phyloP scores from a whole-genome alignment of 2,888 invertebrate species.

The Agrotis ipsilon region DNA sequence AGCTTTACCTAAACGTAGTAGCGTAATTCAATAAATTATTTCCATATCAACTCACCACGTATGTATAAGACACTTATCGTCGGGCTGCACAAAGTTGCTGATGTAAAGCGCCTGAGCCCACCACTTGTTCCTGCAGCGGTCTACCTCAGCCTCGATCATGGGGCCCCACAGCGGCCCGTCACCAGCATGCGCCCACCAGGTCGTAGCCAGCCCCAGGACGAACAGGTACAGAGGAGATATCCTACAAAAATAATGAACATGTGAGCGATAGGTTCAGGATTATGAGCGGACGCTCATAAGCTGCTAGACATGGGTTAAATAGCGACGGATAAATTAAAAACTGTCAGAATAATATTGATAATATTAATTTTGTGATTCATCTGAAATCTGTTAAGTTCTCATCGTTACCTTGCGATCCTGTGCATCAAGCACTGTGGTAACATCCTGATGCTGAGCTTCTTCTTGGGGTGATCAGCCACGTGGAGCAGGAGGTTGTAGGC shows the following conservation, averaged over 20 bases:
- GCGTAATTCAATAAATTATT: not conserved
- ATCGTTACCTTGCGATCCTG: conserved; percentile 74
- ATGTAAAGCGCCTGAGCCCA: conserved; percentile 78
- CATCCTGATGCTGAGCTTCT: conserved; percentile 64
- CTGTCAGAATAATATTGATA: too few relatives aligned
- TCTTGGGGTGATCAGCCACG: conserved; percentile 63
- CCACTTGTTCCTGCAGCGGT: conserved; percentile 75
- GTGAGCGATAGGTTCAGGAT: not conserved
- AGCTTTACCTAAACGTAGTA: too few relatives aligned
- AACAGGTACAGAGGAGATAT: conserved; percentile 76
- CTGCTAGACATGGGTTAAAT: not conserved
- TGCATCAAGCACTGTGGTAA: conserved; percentile 71
- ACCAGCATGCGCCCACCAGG: conserved; percentile 75
- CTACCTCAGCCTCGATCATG: conserved; percentile 67
- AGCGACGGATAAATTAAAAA: not conserved
- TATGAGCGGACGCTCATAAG: not conserved
- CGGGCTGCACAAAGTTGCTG: conserved; percentile 74
- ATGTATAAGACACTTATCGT: conserved; percentile 77
- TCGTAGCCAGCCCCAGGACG: conserved; percentile 73
- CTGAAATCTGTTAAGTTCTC: too few relatives aligned
- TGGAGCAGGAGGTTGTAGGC: conserved; percentile 76
- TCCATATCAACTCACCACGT: conserved; percentile 73
- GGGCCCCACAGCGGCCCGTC: conserved; percentile 78
- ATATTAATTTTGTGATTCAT: too few relatives aligned
- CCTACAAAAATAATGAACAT: conserved; percentile 57